These are phyloP conservation scores for Delphinapterus leucas DNA, from an alignment of 2,113 vertebrate species.

Conservation along the genomic window DNA sequence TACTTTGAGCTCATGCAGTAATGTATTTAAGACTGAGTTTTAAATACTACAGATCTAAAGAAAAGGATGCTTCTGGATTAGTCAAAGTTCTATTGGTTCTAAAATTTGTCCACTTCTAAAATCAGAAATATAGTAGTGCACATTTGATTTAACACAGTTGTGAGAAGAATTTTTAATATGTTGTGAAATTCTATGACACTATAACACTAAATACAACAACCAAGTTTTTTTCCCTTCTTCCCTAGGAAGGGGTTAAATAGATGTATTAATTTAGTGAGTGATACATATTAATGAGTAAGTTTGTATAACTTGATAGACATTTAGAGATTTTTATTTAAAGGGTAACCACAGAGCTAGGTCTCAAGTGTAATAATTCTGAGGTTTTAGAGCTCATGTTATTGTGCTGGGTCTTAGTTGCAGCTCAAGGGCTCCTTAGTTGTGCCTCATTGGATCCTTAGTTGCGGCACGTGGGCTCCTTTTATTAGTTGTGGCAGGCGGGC, in stretches of 20 bases:
- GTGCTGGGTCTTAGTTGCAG: too few species aligned
- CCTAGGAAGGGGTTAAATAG: background rate
- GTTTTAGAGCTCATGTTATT: constrained; percentile 3
- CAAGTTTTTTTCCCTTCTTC: background rate
- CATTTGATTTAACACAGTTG: background rate
- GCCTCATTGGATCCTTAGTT: too few species aligned
- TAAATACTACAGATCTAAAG: background rate
- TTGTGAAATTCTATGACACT: background rate
- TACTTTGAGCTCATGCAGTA: background rate
- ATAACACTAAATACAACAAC: background rate
- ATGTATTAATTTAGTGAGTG: background rate
- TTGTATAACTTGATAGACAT: background rate
- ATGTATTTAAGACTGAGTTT: background rate
- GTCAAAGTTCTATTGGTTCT: background rate
- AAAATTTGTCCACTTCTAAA: background rate
- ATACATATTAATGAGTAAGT: background rate
- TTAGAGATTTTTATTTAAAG: background rate
- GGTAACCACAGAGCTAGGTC: background rate
- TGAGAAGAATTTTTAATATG: background rate
- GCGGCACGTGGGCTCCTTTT: too few species aligned
- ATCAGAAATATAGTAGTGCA: background rate
- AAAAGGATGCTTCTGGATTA: background rate
- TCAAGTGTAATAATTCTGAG: constrained; percentile 14
- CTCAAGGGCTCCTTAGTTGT: too few species aligned
- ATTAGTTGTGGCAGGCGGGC: too few species aligned